A percentile compares a stretch with the other conserved stretches of the same genome.
These are phyloP conservation scores for Drosophila picticornis DNA, from an alignment of 2,888 invertebrate species.

Conservation along the genomic window DNA sequence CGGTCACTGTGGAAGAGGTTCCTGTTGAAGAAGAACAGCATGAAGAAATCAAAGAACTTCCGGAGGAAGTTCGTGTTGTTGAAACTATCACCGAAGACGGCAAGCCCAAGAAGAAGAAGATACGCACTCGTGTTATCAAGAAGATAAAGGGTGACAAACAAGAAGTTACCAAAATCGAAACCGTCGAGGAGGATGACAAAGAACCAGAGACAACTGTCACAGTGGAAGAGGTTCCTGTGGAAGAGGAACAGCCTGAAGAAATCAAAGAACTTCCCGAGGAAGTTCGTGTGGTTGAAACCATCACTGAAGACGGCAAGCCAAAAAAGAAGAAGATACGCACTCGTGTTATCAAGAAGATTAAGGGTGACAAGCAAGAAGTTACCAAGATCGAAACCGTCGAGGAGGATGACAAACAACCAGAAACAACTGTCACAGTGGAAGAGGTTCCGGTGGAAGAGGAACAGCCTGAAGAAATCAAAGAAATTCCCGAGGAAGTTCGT, in stretches of 20 bases:
- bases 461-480: conserved; percentile 15
- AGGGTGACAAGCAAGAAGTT: conserved; percentile 40
- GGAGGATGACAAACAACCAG: conserved; percentile 31
- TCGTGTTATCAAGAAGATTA: conserved; percentile 37
- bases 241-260: conserved; percentile 18
- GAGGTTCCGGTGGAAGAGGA: conserved; percentile 18
- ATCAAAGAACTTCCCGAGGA: conserved; percentile 32
- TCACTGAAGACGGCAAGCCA: conserved; percentile 29
- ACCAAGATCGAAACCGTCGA: conserved; percentile 38
- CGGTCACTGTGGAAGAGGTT: conserved; percentile 26
- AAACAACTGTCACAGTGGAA: conserved; percentile 29
- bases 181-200: conserved; percentile 35
- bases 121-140: conserved; percentile 34
- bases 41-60: conserved; percentile 21
- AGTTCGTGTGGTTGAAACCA: conserved; percentile 27
- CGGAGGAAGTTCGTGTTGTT: conserved; percentile 21
- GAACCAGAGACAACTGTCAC: conserved; percentile 29
- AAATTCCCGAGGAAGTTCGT: conserved; percentile 29
- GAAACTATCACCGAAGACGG: conserved; percentile 24
- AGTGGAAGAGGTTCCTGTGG: conserved; percentile 15
- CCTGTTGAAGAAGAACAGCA: conserved; percentile 18
- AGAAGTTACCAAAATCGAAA: conserved; percentile 38
- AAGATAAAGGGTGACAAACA: conserved; percentile 36
- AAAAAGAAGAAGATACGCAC: conserved; percentile 39
- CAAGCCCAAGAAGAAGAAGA: conserved; percentile 34